Evolutionary conservation across 2,113 vertebrate species (phyloP), one percentile per base, ranked within the genome.

Genomic region (Otus sunia): DNA sequence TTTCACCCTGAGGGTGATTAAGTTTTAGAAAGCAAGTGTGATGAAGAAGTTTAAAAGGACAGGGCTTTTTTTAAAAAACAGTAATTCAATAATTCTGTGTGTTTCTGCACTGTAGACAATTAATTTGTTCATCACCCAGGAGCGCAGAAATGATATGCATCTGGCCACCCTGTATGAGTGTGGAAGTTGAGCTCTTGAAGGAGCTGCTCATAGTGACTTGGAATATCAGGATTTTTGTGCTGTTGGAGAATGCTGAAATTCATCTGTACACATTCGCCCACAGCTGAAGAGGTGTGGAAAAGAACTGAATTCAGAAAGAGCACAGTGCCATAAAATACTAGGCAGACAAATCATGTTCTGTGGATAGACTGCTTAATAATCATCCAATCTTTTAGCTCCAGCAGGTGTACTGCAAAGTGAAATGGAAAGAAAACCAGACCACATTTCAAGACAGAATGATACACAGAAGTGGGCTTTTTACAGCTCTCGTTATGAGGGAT

Each of bases 71-170:
- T 85, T 82, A 11, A 2, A 19, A 64, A 85, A 41, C 81, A 43
- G n/a, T 39, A 0, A 34, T 60, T 83, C 53, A 37, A 0, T 80
- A 92, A 49, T 60, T 88, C 22, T 43, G 0, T 2, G 0, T 59
- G 34, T 58, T 90, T 75, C 59, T 92, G 49, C 23, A 15, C 39
- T 36, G 34, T 27, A 36, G 30, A 22, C 19, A 64, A 22, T 50
- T 75, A 23, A 47, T 67, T 53, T 1, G 4, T 69, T 78, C 30
- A 14, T 73, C 63, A 66, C 25, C 11, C 20, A n/a, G 22, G 23
- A 43, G 1, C 17, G 15, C 56, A 80, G 63, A 76, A 77, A 58
- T 53, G 4, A 17, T 17, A 37, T 1, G 0, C 11, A 34, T 45
- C 41, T 1, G 2, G 15, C 16, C 58, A 62, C 19, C 15, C 34